Base-by-base conservation (phyloP, 2,113 vertebrate species). In the Phyllostomus hastatus region DNA sequence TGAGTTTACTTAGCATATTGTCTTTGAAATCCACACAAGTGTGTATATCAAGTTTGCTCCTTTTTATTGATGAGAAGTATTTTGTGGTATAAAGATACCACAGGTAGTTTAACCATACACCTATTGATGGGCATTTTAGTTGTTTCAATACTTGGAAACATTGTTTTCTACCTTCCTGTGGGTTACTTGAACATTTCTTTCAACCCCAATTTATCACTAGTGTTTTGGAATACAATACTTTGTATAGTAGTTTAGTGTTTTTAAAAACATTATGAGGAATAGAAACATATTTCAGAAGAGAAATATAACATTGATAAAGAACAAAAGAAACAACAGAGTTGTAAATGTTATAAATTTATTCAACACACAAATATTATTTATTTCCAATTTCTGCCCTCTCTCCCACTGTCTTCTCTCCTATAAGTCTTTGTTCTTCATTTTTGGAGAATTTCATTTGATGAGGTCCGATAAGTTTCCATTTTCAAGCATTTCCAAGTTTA, bases 401-500 rank as follows among this genome's bases (percentile, higher is more conserved):
- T 94, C n/a, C 28, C 14, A 54, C 11, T 59, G 3, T 54, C 5
- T 17, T 86, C 54, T 84, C 57, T 95, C 14, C 9, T 67, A n/a
- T 59, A 59, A 85, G 8, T 67, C 66, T 93, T 83, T 88, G 59
- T 70, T 82, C 75, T 95, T 96, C 19, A 0, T 90, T 67, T 69
- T 59, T 76, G 43, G 33, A 69, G 83, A 54, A 80, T 28, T 46
- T 61, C 70, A 76, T 66, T 7, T 67, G 81, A 85, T 72, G 67
- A 85, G 5, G 52, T 41, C 2, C 33, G n/a, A 9, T 38, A 59
- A 10, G 15, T 88, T 73, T 84, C 8, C 73, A 61, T 69, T 94
- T 72, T 97, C 24, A 95, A 69, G 46, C 93, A 89, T 50, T 94
- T 91, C n/a, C 15, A 35, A 96, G 66, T 75, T 91, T 50, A 85